A percentile compares a stretch with the other conserved stretches of the same genome.
phyloP scores from a whole-genome alignment of 2,797 vertebrate genomes.

The Myripristis jacobus region DNA sequence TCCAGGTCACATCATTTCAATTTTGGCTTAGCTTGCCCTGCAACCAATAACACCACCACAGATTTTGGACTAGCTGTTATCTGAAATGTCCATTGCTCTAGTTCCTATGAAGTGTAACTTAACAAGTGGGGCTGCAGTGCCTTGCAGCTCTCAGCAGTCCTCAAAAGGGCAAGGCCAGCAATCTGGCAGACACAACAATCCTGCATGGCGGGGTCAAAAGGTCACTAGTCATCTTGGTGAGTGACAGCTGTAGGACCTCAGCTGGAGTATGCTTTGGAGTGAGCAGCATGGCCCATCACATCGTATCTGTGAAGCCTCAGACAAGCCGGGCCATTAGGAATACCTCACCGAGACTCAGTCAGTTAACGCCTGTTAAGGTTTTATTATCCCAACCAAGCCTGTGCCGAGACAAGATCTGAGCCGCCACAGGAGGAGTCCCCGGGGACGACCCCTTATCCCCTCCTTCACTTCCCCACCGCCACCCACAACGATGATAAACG shows the following conservation, averaged over 20 bases:
- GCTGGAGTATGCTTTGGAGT: conserved; percentile 27
- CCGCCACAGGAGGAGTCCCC: conserved; percentile 61
- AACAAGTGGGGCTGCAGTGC: conserved; percentile 19
- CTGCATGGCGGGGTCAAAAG: conserved; percentile 41
- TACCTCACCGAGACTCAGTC: conserved; percentile 60
- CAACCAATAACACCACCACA: too few species aligned
- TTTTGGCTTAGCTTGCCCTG: too few species aligned
- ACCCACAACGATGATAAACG: conserved; percentile 67
- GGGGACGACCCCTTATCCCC: conserved; percentile 54
- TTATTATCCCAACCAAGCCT: conserved; percentile 69
- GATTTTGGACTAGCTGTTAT: too few species aligned
- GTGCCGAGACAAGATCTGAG: conserved; percentile 69
- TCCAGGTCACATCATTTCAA: too few species aligned
- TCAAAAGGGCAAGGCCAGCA: conserved; percentile 48
- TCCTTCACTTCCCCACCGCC: conserved; percentile 38
- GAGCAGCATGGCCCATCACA: conserved; percentile 12
- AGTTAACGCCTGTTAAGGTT: conserved; percentile 69
- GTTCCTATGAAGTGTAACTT: conserved; percentile 7
- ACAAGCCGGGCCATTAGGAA: conserved; percentile 49
- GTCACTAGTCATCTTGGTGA: conserved; percentile 53
- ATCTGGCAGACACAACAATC: conserved; percentile 59
- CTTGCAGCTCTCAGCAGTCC: conserved; percentile 29
- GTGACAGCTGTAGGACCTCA: conserved; percentile 62
- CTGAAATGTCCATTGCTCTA: conserved; percentile 17
- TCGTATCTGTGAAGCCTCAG: conserved; percentile 31